These are phyloP conservation scores for Heterotilapia buettikoferi DNA, from an alignment of 2,113 vertebrate species.

Conservation along the genomic window DNA sequence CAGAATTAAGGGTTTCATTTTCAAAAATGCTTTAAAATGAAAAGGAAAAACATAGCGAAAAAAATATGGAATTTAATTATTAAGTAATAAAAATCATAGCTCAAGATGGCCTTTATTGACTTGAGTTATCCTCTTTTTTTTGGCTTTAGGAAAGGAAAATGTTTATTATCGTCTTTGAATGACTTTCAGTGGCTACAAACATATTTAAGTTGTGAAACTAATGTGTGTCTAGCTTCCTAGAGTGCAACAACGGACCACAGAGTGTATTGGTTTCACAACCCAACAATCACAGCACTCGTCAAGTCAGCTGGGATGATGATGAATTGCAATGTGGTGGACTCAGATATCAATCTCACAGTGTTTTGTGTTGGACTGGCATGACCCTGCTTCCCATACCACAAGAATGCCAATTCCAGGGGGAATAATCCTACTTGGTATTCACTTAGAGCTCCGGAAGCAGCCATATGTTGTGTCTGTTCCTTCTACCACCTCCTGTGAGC, in stretches of 20 bases:
- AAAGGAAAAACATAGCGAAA: accelerated
- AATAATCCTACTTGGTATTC: slow-evolving; percentile 22
- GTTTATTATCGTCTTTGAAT: not conserved
- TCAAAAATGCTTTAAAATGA: not conserved
- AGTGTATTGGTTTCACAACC: slow-evolving; percentile 11
- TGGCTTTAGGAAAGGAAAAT: not conserved
- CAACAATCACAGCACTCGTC: not conserved
- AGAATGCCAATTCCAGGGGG: slow-evolving; percentile 28
- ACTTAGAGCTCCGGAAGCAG: slow-evolving; percentile 9
- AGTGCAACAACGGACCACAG: not conserved
- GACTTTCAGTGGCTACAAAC: not conserved
- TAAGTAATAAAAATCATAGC: not conserved
- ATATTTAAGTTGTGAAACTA: not conserved
- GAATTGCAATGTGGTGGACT: slow-evolving; percentile 11
- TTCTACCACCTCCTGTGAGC: not conserved
- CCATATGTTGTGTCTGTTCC: slow-evolving; percentile 47
- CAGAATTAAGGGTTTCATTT: not conserved
- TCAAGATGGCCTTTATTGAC: not conserved
- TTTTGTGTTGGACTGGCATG: slow-evolving; percentile 26
- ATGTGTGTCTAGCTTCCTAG: not conserved
- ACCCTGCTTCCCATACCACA: slow-evolving; percentile 27
- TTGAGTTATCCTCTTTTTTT: not conserved
- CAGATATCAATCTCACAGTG: not conserved
- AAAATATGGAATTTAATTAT: not conserved
- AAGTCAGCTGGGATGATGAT: slow-evolving; percentile 24